These are phyloP conservation scores for Epinephelus cyanopodus DNA, from an alignment of 2,113 vertebrate species.

Conservation along the genomic window DNA sequence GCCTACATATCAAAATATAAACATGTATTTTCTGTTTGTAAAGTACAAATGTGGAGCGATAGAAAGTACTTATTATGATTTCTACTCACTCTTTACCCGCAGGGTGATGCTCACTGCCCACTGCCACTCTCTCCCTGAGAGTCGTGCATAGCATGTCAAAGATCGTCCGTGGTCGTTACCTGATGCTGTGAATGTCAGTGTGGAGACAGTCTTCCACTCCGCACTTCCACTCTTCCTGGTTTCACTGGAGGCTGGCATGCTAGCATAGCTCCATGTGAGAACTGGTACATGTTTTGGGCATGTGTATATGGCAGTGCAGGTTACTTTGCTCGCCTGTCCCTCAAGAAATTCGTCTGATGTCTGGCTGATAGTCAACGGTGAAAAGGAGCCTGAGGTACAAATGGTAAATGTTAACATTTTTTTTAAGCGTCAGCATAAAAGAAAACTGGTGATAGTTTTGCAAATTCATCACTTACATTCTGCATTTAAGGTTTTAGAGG, in stretches of 20 bases:
- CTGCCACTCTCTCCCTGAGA: not conserved
- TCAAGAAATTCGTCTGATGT: constrained; percentile 58
- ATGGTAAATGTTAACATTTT: constrained; percentile 1
- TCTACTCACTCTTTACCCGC: constrained; percentile 56
- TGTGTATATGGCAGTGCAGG: constrained; percentile 64
- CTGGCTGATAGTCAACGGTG: constrained; percentile 6
- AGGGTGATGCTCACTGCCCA: constrained; percentile 27
- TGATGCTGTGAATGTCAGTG: constrained; percentile 56
- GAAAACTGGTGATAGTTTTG: not conserved
- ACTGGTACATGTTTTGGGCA: constrained; percentile 42
- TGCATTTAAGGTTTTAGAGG: constrained; percentile 9
- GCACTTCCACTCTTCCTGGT: rapidly evolving
- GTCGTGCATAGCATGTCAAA: constrained; percentile 55
- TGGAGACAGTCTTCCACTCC: constrained; percentile 46
- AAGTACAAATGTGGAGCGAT: no score
- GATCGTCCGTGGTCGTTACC: constrained; percentile 49
- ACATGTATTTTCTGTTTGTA: no score
- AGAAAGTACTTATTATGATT: not conserved
- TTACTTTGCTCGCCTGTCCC: constrained; percentile 40
- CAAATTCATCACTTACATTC: constrained; percentile 47
- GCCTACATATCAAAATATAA: no score
- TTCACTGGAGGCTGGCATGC: constrained; percentile 31
- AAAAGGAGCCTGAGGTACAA: constrained; percentile 49
- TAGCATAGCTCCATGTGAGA: constrained; percentile 58
- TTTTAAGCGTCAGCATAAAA: not conserved